Evolutionary conservation across 2,888 invertebrate species (phyloP).

Genomic region (Pandemis corylana): DNA sequence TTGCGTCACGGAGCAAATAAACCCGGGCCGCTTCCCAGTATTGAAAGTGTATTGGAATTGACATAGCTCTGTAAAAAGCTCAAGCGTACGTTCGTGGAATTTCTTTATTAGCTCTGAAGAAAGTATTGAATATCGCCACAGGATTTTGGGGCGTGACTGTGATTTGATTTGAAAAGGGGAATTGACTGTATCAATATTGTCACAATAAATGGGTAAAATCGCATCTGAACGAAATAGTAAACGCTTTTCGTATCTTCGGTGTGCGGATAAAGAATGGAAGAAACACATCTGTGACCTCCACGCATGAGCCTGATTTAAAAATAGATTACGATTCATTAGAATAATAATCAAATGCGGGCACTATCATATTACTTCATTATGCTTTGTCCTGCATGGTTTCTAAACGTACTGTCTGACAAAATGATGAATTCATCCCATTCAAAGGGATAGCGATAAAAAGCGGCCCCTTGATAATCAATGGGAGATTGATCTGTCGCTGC

Average conservation of each 20-base stretch:
- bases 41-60: slow-evolving; percentile 21
- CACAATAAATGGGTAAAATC: neutral
- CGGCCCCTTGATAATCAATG: slow-evolving; percentile 27
- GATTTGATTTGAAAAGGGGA: slow-evolving; percentile 20
- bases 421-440: slow-evolving; percentile 34
- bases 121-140: slow-evolving; percentile 27
- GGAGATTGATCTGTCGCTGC: slow-evolving; percentile 18
- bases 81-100: slow-evolving; percentile 17
- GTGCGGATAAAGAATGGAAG: neutral
- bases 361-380: slow-evolving; percentile 24
- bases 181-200: neutral
- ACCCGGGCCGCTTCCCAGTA: slow-evolving; percentile 20
- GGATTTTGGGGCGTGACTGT: neutral
- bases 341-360: slow-evolving; percentile 30
- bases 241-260: neutral
- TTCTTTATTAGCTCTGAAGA: slow-evolving; percentile 14
- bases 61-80: slow-evolving; percentile 16
- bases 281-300: neutral
- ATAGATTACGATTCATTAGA: slow-evolving; percentile 26
- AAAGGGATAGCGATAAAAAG: slow-evolving; percentile 14
- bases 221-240: neutral
- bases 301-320: neutral
- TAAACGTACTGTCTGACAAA: slow-evolving; percentile 18
- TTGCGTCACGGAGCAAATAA: slow-evolving; percentile 19
- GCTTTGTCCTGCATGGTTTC: slow-evolving; percentile 19